These are phyloP conservation scores for Peromyscus melanophrys DNA, from an alignment of 2,797 vertebrate species.

Conservation along the genomic window DNA sequence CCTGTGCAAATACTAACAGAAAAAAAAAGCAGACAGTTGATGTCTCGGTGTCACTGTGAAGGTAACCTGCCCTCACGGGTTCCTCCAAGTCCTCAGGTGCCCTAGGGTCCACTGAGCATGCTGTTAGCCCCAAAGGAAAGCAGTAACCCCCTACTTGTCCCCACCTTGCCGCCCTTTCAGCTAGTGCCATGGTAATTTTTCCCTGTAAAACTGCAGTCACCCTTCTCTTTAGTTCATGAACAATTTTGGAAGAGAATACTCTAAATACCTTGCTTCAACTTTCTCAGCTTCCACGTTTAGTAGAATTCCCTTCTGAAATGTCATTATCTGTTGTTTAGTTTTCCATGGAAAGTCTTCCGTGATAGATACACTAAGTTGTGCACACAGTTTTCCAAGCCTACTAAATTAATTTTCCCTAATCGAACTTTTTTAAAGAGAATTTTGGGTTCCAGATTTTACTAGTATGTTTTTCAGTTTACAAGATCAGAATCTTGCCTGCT, in stretches of 20 bases:
- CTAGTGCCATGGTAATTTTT: background rate
- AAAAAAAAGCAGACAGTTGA: background rate
- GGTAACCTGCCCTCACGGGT: background rate
- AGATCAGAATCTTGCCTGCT: background rate
- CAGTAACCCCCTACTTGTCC: background rate
- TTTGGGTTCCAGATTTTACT: background rate
- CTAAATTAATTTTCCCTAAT: background rate
- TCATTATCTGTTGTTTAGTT: background rate
- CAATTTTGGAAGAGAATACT: background rate
- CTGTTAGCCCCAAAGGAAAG: background rate
- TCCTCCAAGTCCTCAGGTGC: background rate
- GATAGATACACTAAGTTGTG: background rate
- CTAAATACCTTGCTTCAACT: background rate
- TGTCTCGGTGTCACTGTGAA: background rate
- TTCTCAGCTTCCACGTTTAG: background rate
- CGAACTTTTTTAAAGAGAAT: background rate
- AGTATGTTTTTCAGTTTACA: background rate
- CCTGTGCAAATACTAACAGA: background rate
- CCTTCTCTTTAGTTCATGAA: background rate
- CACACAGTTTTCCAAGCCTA: background rate
- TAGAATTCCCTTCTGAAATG: background rate
- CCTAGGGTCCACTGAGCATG: background rate
- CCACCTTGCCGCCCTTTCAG: background rate
- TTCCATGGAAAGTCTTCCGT: background rate
- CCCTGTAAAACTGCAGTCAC: background rate